phyloP scores from a whole-genome alignment of 2,797 vertebrate species.

The Scarus forsteni region DNA sequence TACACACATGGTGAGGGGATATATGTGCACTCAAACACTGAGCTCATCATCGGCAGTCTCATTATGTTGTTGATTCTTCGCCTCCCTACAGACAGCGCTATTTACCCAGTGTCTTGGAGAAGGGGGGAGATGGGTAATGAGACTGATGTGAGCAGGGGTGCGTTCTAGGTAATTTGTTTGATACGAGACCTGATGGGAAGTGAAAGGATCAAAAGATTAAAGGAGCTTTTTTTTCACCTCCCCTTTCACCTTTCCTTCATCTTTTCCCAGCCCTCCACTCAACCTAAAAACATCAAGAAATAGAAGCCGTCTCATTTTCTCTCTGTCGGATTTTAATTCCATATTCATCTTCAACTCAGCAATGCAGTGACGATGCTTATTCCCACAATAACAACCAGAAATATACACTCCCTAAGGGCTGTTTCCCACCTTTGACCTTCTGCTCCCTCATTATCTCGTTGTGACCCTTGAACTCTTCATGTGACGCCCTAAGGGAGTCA shows the following conservation, averaged over 20 bases:
- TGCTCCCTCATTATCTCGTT: slow-evolving; percentile 47
- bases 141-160: slow-evolving; percentile 75
- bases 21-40: slow-evolving; percentile 17
- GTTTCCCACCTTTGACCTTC: slow-evolving; percentile 55
- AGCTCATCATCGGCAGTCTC: slow-evolving; percentile 72
- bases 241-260: slow-evolving; percentile 39
- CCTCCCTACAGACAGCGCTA: slow-evolving; percentile 72
- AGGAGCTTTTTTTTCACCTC: slow-evolving; percentile 17
- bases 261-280: slow-evolving; percentile 24
- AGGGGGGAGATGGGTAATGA: slow-evolving; percentile 70
- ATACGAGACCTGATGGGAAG: slow-evolving; percentile 75
- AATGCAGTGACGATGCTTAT: not conserved
- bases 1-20: slow-evolving; percentile 25
- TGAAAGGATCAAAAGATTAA: slow-evolving; percentile 76
- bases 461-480: slow-evolving; percentile 55
- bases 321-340: slow-evolving; percentile 18
- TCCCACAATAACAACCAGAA: slow-evolving; percentile 15
- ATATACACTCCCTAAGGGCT: slow-evolving; percentile 14
- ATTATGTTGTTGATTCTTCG: slow-evolving; percentile 76
- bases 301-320: slow-evolving; percentile 26
- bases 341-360: slow-evolving; percentile 28
- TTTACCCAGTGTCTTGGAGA: slow-evolving; percentile 71
- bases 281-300: slow-evolving; percentile 14
- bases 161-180: slow-evolving; percentile 78
- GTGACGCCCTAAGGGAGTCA: slow-evolving; percentile 13